phyloP scores from a whole-genome alignment of 2,888 invertebrate species.

The Drosophila sordidapex region DNA sequence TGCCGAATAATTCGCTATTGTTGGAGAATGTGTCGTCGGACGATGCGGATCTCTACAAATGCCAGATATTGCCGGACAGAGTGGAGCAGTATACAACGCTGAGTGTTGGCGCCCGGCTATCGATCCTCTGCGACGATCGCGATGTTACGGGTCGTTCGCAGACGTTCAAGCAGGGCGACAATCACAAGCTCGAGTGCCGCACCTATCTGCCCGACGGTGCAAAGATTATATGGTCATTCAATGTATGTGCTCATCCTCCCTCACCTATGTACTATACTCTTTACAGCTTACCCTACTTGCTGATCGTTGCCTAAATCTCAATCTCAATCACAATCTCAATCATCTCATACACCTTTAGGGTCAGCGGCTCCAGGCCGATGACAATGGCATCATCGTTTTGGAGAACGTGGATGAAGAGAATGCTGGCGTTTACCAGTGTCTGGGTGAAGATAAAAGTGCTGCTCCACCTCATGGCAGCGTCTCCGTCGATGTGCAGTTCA shows the following conservation, averaged over 20 bases:
- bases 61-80: slow-evolving; percentile 76
- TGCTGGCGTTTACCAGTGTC: slow-evolving; percentile 82
- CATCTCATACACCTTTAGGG: slow-evolving; percentile 61
- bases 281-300: neutral
- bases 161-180: slow-evolving; percentile 82
- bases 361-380: slow-evolving; percentile 66
- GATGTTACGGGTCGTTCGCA: slow-evolving; percentile 82
- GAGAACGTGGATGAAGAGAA: slow-evolving; percentile 78
- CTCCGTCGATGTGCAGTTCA: slow-evolving; percentile 80
- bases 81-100: slow-evolving; percentile 70
- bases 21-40: slow-evolving; percentile 65
- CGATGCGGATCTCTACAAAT: slow-evolving; percentile 80
- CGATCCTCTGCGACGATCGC: slow-evolving; percentile 80
- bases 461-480: slow-evolving; percentile 80
- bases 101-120: slow-evolving; percentile 70
- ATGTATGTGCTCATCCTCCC: slow-evolving; percentile 67
- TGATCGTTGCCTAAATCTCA: neutral
- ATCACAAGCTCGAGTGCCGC: slow-evolving; percentile 79
- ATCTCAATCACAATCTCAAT: neutral
- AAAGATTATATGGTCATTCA: slow-evolving; percentile 82
- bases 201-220: slow-evolving; percentile 60
- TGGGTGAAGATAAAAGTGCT: slow-evolving; percentile 80
- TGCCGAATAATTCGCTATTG: slow-evolving; percentile 78
- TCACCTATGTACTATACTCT: neutral
- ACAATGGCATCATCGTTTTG: slow-evolving; percentile 69